Conservation (phyloP, 2,797 vertebrate species). For the Melanotaenia trifasciata region DNA sequence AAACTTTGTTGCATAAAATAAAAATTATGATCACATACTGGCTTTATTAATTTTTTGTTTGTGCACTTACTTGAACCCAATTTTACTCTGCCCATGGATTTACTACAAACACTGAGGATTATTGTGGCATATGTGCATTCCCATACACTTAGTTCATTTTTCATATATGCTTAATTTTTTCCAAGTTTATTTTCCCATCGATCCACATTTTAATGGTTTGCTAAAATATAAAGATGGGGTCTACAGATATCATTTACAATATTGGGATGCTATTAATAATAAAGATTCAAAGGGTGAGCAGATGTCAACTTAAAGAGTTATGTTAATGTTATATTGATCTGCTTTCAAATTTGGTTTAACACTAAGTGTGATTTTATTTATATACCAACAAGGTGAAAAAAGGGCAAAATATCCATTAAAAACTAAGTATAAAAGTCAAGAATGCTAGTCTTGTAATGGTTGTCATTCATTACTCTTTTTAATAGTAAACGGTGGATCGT, state of each 20-base stretch:
- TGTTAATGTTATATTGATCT: background rate
- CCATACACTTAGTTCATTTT: background rate
- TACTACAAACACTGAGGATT: background rate
- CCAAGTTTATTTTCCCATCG: background rate
- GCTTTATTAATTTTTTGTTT: background rate
- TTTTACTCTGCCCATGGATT: background rate
- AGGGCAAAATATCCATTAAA: background rate
- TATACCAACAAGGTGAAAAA: conserved; percentile 6
- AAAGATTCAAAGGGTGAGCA: background rate
- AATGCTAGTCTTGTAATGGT: conserved; percentile 8
- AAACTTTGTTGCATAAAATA: conserved; percentile 3
- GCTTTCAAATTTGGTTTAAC: background rate
- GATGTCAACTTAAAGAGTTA: background rate
- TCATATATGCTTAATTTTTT: background rate
- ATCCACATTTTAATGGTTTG: background rate
- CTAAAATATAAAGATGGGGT: background rate
- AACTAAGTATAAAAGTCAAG: conserved; percentile 3
- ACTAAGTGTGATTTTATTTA: background rate
- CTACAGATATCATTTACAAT: background rate
- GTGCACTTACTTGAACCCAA: conserved; percentile 5
- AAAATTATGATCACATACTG: background rate
- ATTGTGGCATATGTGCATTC: background rate
- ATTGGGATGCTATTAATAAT: background rate
- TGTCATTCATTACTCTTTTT: background rate
- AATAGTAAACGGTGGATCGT: background rate